phyloP scores from a whole-genome alignment of 1,140 invertebrate genomes.

The Mercenaria mercenaria region DNA sequence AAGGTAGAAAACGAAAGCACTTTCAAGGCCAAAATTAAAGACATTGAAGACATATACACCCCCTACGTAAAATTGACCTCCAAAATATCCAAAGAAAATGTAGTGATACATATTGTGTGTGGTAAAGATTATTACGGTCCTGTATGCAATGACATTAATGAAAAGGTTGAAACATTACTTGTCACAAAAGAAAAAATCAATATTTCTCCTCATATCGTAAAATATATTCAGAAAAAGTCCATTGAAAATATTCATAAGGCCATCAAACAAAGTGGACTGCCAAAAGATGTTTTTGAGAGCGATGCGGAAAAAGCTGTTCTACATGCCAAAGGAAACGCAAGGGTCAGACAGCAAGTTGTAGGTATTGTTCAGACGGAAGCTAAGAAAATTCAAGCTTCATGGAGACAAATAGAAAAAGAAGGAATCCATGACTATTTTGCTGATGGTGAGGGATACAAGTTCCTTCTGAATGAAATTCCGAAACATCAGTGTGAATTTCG shows the following conservation, averaged over 20 bases:
- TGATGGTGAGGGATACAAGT: background rate
- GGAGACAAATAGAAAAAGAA: constrained; percentile 1
- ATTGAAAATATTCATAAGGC: background rate
- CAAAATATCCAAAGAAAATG: background rate
- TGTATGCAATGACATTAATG: background rate
- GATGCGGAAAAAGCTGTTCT: background rate
- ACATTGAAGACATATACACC: background rate
- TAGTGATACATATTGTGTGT: background rate
- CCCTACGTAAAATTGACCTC: background rate
- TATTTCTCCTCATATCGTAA: background rate
- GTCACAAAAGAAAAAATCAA: background rate
- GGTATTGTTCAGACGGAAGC: background rate
- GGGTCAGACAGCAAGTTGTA: background rate
- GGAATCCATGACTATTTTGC: constrained; percentile 21
- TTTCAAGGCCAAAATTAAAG: background rate
- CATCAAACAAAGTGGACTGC: background rate
- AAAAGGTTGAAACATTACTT: background rate
- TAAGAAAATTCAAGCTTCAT: background rate
- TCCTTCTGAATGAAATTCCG: background rate
- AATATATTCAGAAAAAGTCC: background rate
- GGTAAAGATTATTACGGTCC: background rate
- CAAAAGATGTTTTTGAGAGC: background rate
- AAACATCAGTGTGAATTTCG: background rate
- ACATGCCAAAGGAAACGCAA: background rate
- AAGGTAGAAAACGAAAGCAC: background rate